A percentile compares a stretch with the other conserved stretches of the same genome.
Evolutionary conservation across 2,797 vertebrate species (phyloP).

Genomic region (Amblyopsis hoosieri): DNA sequence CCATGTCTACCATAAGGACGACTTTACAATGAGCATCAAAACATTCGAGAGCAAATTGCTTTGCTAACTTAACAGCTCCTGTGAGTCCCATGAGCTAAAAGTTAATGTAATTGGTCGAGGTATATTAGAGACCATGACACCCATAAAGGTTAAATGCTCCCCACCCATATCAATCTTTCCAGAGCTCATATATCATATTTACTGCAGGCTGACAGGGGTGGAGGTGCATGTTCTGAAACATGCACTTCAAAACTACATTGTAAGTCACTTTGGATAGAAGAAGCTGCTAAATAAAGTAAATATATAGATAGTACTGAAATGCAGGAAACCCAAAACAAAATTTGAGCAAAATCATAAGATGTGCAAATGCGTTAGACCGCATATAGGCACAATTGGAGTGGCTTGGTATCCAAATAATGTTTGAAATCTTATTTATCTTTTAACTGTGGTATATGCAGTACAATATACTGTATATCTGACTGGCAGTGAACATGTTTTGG

Average conservation of each 20-base stretch:
- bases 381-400: too few relatives aligned
- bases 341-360: too few relatives aligned
- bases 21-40: conserved; percentile 26
- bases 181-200: conserved; percentile 47
- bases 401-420: too few relatives aligned
- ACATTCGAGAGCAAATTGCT: conserved; percentile 24
- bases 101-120: conserved; percentile 56
- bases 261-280: not conserved
- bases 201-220: conserved; percentile 32
- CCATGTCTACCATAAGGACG: not conserved
- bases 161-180: conserved; percentile 42
- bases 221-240: conserved; percentile 22
- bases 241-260: not conserved
- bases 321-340: too few relatives aligned
- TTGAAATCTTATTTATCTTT: too few relatives aligned
- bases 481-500: too few relatives aligned
- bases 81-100: conserved; percentile 50
- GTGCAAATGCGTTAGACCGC: too few relatives aligned
- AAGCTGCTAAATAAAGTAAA: too few relatives aligned
- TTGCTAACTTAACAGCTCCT: conserved; percentile 53
- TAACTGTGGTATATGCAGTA: too few relatives aligned
- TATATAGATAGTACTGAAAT: too few relatives aligned
- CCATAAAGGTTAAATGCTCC: conserved; percentile 51
- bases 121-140: conserved; percentile 59
- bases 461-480: too few relatives aligned